A percentile compares a stretch with the other conserved stretches of the same genome.
Conservation (phyloP, 2,797 vertebrate genomes). For the Podargus strigoides region DNA sequence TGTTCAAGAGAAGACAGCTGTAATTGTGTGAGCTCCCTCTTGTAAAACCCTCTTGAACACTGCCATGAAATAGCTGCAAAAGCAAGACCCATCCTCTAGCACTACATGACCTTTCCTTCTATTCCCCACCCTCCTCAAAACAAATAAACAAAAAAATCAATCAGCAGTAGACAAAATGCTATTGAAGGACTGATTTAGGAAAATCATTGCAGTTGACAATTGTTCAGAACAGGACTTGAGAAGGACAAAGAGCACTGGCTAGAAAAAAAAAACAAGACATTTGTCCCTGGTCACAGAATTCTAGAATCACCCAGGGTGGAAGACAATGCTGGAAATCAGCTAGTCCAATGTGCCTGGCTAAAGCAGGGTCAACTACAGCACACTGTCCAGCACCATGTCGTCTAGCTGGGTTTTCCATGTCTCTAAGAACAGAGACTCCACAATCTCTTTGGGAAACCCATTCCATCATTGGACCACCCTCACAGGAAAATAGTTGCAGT, state of each 20-base stretch:
- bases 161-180: neutral
- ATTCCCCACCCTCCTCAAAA: accelerated
- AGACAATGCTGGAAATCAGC: neutral
- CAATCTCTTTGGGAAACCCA: neutral
- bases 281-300: neutral
- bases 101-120: too few relatives aligned
- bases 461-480: neutral
- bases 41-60: neutral
- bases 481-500: neutral
- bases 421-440: too few relatives aligned
- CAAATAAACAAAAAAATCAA: neutral
- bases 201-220: neutral
- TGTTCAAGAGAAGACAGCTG: neutral
- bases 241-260: neutral
- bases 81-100: neutral
- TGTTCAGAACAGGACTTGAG: neutral
- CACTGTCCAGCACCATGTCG: too few relatives aligned
- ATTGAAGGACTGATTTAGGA: accelerated
- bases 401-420: neutral
- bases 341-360: accelerated
- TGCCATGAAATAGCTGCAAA: neutral
- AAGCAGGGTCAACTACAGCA: too few relatives aligned
- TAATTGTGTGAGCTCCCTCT: neutral
- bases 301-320: neutral
- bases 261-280: neutral